Percentiles rank a stretch among this genome's conserved stretches.
Conservation (phyloP, 2,888 invertebrate genomes). For the Odontocolon sp. region DNA sequence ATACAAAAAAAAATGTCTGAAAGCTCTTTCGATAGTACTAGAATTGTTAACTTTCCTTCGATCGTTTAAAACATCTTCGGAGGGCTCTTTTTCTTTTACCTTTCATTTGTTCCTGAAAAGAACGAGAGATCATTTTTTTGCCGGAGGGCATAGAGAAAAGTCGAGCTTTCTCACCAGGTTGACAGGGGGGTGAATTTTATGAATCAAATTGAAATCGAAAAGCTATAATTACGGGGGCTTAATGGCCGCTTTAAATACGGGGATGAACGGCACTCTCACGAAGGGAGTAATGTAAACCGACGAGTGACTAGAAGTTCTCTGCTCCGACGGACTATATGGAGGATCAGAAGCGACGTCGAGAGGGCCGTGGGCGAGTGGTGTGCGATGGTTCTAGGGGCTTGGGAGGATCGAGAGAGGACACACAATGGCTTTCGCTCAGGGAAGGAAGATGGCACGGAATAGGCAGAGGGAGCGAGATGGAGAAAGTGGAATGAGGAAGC, state of each 20-base stretch:
- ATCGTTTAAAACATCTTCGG: too few species aligned
- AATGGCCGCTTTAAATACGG: conserved; percentile 75
- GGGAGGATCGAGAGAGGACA: conserved; percentile 45
- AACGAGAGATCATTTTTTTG: conserved; percentile 2
- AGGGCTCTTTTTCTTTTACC: background rate
- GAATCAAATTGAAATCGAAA: conserved; percentile 76
- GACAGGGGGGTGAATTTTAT: conserved; percentile 56
- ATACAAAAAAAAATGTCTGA: too few species aligned
- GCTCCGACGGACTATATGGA: background rate
- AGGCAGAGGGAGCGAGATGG: conserved; percentile 60
- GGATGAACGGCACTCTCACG: conserved; percentile 57
- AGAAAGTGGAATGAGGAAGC: conserved; percentile 49
- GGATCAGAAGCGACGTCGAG: conserved; percentile 12
- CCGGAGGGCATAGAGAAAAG: conserved; percentile 2
- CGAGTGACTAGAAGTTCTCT: conserved; percentile 64
- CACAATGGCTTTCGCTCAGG: conserved; percentile 52
- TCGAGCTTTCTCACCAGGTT: conserved; percentile 20
- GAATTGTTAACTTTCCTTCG: too few species aligned
- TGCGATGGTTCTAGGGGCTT: conserved; percentile 27
- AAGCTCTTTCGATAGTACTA: too few species aligned
- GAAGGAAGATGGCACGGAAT: conserved; percentile 65
- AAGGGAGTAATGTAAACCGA: conserved; percentile 76
- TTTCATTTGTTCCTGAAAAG: background rate
- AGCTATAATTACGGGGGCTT: conserved; percentile 76
- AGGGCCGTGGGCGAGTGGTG: conserved; percentile 19